Base-by-base conservation (phyloP, 1,140 invertebrate genomes). In the Cyphomyrmex costatus region DNA sequence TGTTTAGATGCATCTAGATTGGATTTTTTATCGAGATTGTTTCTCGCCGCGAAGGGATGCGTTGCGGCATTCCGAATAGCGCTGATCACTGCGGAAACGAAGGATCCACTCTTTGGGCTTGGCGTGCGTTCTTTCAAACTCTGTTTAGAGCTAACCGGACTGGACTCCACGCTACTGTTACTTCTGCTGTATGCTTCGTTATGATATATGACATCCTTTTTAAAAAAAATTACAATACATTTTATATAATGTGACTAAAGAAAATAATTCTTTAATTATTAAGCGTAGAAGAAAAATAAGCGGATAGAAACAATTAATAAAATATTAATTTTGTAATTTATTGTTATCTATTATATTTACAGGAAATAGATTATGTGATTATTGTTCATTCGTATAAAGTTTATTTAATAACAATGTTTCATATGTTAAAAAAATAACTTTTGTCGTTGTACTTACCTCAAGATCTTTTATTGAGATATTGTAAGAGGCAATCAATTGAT, bases 381-480 rank as follows among this genome's bases (percentile, higher is more conserved):
- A 30, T 30, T n/a, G 27, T 63, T 30, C 16, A 36, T 56, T 56
- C 8, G n/a, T 21, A 42, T 42, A 42, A 42, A 42, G 2, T 42
- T 1, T 42, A 42, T 42, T 42, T 42, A 42, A 10, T 42, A 42
- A 42, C 8, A 42, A 42, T 42, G 36, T 42, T 42, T 42, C 10
- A 7, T 42, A 21, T 5, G 3, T 3, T 2, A 0, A 66, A 66
- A 21, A 24, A 2, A 66, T 12, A 14, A 56, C 4, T 61, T 19
- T 5, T 16, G 36, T 36, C 19, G 6, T 27, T 73, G 16, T 33
- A 74, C 3, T 93, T 94, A 97, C 97, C 95, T 97, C 97, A 36
- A 98, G 94, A 94, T 97, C 97, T 91, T 97, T 96, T 88, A 96
- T 96, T 12, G 97, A 97, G 92, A 98, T 97, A 89, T 95, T 96